phyloP scores from a whole-genome alignment of 1,140 invertebrate species.

The Drosophila pseudoananassae region DNA sequence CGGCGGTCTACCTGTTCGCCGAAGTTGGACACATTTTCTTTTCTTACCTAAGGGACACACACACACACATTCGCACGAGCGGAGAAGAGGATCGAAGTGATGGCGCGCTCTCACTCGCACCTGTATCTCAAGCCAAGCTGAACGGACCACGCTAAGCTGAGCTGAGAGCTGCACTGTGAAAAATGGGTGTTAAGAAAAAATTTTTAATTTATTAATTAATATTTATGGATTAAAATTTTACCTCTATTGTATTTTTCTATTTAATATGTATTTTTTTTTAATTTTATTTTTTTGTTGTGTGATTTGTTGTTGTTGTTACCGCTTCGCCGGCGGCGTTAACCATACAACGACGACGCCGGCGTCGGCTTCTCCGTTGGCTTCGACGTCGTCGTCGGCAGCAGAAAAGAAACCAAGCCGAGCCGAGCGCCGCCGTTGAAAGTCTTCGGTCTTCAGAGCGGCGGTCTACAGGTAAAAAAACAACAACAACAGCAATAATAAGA shows the following conservation, averaged over 20 bases:
- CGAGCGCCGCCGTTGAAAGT: conserved; percentile 46
- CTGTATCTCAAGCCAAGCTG: conserved; percentile 75
- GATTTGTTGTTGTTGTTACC: conserved; percentile 51
- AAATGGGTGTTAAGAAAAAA: neutral
- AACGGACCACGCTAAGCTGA: conserved; percentile 77
- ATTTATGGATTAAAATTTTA: no score
- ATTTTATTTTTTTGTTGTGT: neutral
- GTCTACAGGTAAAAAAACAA: conserved; percentile 33
- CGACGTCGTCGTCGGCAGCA: conserved; percentile 8
- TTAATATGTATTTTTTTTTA: no score
- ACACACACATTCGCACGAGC: conserved; percentile 14
- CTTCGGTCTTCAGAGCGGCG: conserved; percentile 53
- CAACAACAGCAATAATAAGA: conserved; percentile 15
- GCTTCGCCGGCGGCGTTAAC: conserved; percentile 77
- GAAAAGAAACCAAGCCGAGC: conserved; percentile 47
- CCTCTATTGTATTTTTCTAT: no score
- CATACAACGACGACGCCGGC: conserved; percentile 52
- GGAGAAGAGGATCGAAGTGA: conserved; percentile 34
- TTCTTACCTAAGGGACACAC: conserved; percentile 73
- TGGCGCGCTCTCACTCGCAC: conserved; percentile 29
- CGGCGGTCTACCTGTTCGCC: conserved; percentile 69
- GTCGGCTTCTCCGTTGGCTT: conserved; percentile 5
- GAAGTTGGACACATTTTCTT: conserved; percentile 77
- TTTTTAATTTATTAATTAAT: no score
- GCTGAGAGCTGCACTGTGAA: conserved; percentile 32